Evolutionary conservation across 2,888 invertebrate genomes (phyloP).

Genomic region (Drosophila neoperkinsi): DNA sequence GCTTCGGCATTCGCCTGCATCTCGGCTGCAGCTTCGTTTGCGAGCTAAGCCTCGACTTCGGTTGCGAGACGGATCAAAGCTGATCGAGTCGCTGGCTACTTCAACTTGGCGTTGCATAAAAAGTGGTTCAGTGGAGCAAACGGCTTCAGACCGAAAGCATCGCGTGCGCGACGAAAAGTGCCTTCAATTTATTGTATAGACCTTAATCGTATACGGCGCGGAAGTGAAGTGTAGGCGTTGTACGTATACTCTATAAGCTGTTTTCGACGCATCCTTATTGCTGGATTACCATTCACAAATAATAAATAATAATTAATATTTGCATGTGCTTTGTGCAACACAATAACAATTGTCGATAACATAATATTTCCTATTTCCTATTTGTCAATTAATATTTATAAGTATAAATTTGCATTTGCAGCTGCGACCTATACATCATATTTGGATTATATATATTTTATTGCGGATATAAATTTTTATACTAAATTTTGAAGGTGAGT

Average conservation of each 20-base stretch:
- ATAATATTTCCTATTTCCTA: slow-evolving; percentile 18
- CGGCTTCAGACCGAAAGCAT: slow-evolving; percentile 74
- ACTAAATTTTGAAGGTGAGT: slow-evolving; percentile 52
- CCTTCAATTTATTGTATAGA: slow-evolving; percentile 18
- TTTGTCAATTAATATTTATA: slow-evolving; percentile 28
- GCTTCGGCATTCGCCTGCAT: slow-evolving; percentile 40
- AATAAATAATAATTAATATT: slow-evolving; percentile 1
- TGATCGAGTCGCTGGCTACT: slow-evolving; percentile 58
- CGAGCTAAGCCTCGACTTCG: slow-evolving; percentile 36
- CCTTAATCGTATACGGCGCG: slow-evolving; percentile 43
- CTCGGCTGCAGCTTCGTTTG: slow-evolving; percentile 32
- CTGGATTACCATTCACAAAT: background rate
- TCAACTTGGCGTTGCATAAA: slow-evolving; percentile 81
- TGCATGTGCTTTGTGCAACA: slow-evolving; percentile 16
- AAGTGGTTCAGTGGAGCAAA: slow-evolving; percentile 82
- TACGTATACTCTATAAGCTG: slow-evolving; percentile 5
- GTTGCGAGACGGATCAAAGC: slow-evolving; percentile 23
- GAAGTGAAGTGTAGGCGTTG: slow-evolving; percentile 72
- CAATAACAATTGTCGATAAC: background rate
- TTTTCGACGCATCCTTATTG: slow-evolving; percentile 29
- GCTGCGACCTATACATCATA: slow-evolving; percentile 40
- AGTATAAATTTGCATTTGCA: slow-evolving; percentile 53
- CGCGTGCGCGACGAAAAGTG: slow-evolving; percentile 51
- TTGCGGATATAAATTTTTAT: slow-evolving; percentile 49
- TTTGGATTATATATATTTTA: slow-evolving; percentile 45